phyloP scores from a whole-genome alignment of 2,113 vertebrate genomes.

The Bubo scandiacus region DNA sequence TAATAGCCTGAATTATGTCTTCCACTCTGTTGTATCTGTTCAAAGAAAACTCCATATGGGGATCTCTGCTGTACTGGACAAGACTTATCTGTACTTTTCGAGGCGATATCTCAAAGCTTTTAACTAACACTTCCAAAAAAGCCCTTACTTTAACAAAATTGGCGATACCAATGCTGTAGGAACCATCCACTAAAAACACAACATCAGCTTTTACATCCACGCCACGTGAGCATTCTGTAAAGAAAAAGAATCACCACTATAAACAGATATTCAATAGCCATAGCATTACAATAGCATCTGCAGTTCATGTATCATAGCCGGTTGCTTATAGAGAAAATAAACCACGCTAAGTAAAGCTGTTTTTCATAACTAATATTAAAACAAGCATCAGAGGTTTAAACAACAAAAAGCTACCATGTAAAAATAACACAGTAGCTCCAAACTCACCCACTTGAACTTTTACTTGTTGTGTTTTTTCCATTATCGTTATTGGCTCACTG shows the following conservation, averaged over 20 bases:
- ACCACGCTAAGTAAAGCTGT: not conserved
- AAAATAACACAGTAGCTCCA: not conserved
- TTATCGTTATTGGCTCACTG: constrained; percentile 81
- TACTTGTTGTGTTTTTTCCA: constrained; percentile 89
- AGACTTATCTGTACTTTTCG: constrained; percentile 94
- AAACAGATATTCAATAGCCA: not conserved
- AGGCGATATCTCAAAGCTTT: constrained; percentile 91
- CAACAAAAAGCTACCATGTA: not conserved
- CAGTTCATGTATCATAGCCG: not conserved
- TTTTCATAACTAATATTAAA: not conserved
- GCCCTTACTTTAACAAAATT: constrained; percentile 97
- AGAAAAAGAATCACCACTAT: not conserved
- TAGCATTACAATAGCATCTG: not conserved
- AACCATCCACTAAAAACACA: constrained; percentile 95
- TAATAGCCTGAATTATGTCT: constrained; percentile 88
- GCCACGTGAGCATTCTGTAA: constrained; percentile 90
- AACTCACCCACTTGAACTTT: constrained; percentile 90
- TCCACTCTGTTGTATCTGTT: constrained; percentile 85
- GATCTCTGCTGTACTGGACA: constrained; percentile 96
- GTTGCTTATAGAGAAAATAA: not conserved
- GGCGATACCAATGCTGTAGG: constrained; percentile 94
- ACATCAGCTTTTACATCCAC: constrained; percentile 96
- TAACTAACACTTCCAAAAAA: constrained; percentile 94
- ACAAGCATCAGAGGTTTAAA: not conserved
- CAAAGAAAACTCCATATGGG: constrained; percentile 92